Percentiles rank a stretch among this genome's conserved stretches.
phyloP scores from a whole-genome alignment of 2,113 vertebrate species.

The Camelus bactrianus region DNA sequence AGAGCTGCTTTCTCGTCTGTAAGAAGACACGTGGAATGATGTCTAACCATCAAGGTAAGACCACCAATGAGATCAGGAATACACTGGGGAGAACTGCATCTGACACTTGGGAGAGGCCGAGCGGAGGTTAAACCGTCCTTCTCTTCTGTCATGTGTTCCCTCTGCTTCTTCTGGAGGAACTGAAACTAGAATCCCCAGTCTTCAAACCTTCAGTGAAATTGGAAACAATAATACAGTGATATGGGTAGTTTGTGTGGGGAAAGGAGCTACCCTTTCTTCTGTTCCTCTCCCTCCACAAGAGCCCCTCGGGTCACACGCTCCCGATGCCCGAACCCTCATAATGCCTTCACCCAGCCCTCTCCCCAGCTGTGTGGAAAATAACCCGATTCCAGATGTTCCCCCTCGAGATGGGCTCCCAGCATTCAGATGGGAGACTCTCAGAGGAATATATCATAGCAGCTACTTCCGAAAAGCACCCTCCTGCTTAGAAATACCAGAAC shows the following conservation, averaged over 20 bases:
- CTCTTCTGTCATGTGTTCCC: not conserved
- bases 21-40: not conserved
- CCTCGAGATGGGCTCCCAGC: not conserved
- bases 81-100: not conserved
- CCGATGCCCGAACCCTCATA: not conserved
- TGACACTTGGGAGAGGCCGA: not conserved
- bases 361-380: not conserved
- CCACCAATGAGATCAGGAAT: not conserved
- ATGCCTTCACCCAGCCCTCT: rapidly evolving
- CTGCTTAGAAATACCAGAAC: not conserved
- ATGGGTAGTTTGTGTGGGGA: not conserved
- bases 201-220: not conserved
- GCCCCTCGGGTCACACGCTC: not conserved
- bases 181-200: not conserved
- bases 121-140: too few relatives aligned
- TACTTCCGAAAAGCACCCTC: not conserved
- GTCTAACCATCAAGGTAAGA: not conserved
- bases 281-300: not conserved
- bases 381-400: not conserved
- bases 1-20: not conserved
- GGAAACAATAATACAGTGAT: not conserved
- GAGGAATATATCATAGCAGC: not conserved
- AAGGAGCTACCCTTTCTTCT: not conserved
- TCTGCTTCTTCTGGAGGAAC: not conserved
- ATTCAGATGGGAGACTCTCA: not conserved